Evolutionary conservation across 30 jellyfish, hydroid and myxozoan species (phyloP).

Genomic region (Pelagia noctiluca): DNA sequence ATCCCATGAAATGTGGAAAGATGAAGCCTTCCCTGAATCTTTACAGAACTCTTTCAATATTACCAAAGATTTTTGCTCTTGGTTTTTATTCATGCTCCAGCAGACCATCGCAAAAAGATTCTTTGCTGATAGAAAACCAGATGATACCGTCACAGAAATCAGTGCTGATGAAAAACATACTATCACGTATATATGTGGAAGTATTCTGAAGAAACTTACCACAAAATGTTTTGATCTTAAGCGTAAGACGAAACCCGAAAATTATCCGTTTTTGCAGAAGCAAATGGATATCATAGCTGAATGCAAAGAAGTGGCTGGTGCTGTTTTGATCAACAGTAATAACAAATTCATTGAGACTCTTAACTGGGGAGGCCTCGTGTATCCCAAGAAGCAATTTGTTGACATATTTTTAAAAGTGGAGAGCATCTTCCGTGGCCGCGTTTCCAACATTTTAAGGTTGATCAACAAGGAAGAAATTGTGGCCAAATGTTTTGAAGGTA

Average conservation of each 20-base stretch:
- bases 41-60: slow-evolving; percentile 27
- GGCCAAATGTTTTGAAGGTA: too few species aligned
- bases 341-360: slow-evolving; percentile 42
- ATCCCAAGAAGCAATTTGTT: slow-evolving; percentile 50
- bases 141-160: slow-evolving; percentile 45
- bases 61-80: slow-evolving; percentile 50
- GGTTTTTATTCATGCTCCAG: slow-evolving; percentile 53
- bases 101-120: slow-evolving; percentile 57
- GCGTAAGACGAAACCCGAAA: slow-evolving; percentile 39
- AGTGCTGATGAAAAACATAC: slow-evolving; percentile 56
- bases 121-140: slow-evolving; percentile 51
- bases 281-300: slow-evolving; percentile 50
- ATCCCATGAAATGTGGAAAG: slow-evolving; percentile 41
- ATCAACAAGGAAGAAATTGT: slow-evolving; percentile 39
- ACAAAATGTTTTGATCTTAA: slow-evolving; percentile 31
- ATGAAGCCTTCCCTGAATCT: slow-evolving; percentile 52
- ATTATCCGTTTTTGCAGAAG: slow-evolving; percentile 58
- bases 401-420: slow-evolving; percentile 23
- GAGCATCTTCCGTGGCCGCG: slow-evolving; percentile 53
- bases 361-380: slow-evolving; percentile 60
- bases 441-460: slow-evolving; percentile 14
- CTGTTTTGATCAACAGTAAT: slow-evolving; percentile 23
- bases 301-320: slow-evolving; percentile 61
- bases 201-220: slow-evolving; percentile 41
- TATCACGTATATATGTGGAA: slow-evolving; percentile 59